These are phyloP conservation scores for Melinopterus prodromus DNA, from an alignment of 2,888 invertebrate species.

Conservation along the genomic window DNA sequence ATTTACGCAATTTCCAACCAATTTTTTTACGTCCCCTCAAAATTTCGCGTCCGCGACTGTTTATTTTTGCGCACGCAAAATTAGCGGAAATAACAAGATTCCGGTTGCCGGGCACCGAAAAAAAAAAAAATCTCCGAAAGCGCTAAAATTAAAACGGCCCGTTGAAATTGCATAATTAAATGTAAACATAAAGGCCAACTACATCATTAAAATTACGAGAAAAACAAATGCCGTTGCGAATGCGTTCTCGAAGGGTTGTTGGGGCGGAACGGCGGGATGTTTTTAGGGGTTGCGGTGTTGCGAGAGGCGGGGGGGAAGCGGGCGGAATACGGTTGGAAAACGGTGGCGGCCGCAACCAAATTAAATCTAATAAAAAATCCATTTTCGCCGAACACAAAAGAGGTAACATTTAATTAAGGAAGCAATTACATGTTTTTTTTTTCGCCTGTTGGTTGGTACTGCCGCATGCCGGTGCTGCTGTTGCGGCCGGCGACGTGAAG, in stretches of 20 bases:
- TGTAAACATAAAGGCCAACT: conserved; percentile 34
- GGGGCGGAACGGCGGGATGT: neutral
- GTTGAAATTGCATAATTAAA: conserved; percentile 36
- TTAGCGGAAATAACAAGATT: neutral
- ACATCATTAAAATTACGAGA: conserved; percentile 34
- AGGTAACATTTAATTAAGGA: conserved; percentile 36
- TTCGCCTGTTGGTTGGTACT: neutral
- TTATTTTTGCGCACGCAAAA: neutral
- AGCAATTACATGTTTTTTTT: conserved; percentile 32
- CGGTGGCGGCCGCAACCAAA: conserved; percentile 19
- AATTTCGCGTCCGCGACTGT: neutral
- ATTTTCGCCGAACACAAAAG: conserved; percentile 33
- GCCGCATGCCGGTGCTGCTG: neutral
- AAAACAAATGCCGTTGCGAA: conserved; percentile 18
- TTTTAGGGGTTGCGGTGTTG: neutral
- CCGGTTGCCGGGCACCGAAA: neutral
- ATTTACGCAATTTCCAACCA: neutral
- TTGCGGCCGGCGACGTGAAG: neutral
- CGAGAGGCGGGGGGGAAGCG: neutral
- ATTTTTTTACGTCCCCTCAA: neutral
- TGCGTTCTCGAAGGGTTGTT: neutral
- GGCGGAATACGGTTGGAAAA: neutral
- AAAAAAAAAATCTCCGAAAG: neutral
- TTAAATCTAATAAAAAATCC: conserved; percentile 37
- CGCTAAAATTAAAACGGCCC: conserved; percentile 13